Conservation (phyloP, 2,113 vertebrate genomes). For the Cathartes aura region DNA sequence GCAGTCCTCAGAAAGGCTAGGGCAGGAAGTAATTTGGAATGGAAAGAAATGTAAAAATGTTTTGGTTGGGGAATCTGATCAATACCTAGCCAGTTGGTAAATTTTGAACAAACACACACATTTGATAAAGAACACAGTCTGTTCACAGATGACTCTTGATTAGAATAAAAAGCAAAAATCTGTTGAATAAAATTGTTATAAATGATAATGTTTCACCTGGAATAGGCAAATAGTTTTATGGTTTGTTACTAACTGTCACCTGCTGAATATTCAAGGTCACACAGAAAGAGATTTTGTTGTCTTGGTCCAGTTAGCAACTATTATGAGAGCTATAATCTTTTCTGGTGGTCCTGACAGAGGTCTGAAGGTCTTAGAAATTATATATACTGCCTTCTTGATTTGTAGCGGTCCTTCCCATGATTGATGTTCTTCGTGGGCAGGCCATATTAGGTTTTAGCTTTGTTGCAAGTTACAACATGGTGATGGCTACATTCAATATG, state of each 20-base stretch:
- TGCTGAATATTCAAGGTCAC: not conserved
- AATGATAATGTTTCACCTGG: not conserved
- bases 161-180: slow-evolving; percentile 11
- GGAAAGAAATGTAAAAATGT: slow-evolving; percentile 20
- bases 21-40: not conserved
- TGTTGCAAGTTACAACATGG: not conserved
- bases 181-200: not conserved
- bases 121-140: slow-evolving; percentile 37
- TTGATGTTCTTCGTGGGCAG: not conserved
- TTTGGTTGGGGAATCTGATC: not conserved
- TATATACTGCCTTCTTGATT: not conserved
- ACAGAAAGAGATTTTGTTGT: not conserved
- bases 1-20: not conserved
- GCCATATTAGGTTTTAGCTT: not conserved
- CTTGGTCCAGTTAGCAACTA: not conserved
- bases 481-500: not conserved
- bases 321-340: not conserved
- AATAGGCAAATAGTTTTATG: not conserved
- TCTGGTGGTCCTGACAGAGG: not conserved
- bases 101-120: slow-evolving; percentile 33
- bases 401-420: not conserved
- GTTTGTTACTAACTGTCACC: not conserved
- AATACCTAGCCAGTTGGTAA: slow-evolving; percentile 44
- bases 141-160: slow-evolving; percentile 15
- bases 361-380: not conserved